Base-by-base conservation (phyloP, 2,797 vertebrate genomes). In the Eurystomus glaucurus region DNA sequence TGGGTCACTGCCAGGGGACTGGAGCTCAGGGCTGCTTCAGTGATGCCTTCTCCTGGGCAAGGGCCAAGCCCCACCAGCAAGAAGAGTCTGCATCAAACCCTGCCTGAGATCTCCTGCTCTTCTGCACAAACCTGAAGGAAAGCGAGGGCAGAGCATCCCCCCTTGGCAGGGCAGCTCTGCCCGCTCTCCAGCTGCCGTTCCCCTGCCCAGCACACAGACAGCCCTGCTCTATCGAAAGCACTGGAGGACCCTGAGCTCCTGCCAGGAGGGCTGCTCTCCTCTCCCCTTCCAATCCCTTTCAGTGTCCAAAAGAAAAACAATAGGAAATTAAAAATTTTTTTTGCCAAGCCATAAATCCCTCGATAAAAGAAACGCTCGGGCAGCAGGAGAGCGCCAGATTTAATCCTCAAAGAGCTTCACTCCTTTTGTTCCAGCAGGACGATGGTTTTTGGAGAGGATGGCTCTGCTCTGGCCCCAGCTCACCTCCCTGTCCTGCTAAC, bases 281-380 rank as follows among this genome's bases (percentile, higher is more conserved):
- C 85, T 16, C 48, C 46, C 64, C 72, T 25, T 57, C 71, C 51
- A 16, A 25, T 41, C 74, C 69, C 74, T 51, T 61, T 50, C 93
- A 60, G 77, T 77, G 51, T 25, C 60, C 60, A 51, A 78, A 61
- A 37, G 20, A 48, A 33, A 52, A 88, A 76, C 87, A 68, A 50
- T 25, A 79, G 65, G 55, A 88, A 85, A 86, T 84, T 50, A 83
- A 90, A 92, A 58, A 39, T 54, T 5, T 72, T 72, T 90, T 95
- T 94, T 6, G 5, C 45, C 37, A 39, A 45, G 39, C 23, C 70
- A 57, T 51, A 85, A 92, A 72, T 66, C 64, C 75, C 64, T 89
- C 1, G 0, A 10, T 71, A 71, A 66, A 76, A 65, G 46, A 66
- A 85, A 61, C 0, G 2, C 58, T 45, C 45, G 29, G 54, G 64